These are phyloP conservation scores for Gari tellinella DNA, from an alignment of 2,888 invertebrate species.

Conservation along the genomic window DNA sequence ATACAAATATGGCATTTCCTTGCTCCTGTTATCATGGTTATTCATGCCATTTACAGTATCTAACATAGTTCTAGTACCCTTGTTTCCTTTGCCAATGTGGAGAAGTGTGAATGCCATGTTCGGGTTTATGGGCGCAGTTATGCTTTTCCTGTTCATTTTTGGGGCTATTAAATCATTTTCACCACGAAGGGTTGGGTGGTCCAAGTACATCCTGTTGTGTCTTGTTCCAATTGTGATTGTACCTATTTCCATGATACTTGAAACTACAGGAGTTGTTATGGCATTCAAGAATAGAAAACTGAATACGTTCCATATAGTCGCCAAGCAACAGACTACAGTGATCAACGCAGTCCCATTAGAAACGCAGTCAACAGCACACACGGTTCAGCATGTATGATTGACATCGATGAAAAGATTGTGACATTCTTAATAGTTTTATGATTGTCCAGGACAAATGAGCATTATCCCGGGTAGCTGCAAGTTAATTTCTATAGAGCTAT, in stretches of 20 bases:
- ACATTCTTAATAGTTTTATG: too few relatives aligned
- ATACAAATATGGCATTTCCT: slow-evolving; percentile 70
- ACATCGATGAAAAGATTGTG: too few relatives aligned
- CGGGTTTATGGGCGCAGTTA: slow-evolving; percentile 67
- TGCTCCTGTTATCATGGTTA: slow-evolving; percentile 71
- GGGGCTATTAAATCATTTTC: slow-evolving; percentile 75
- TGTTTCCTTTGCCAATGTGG: slow-evolving; percentile 71
- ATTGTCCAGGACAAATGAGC: too few relatives aligned
- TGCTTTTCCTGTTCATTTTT: slow-evolving; percentile 72
- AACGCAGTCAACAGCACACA: slow-evolving; percentile 30
- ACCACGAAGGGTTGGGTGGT: slow-evolving; percentile 61
- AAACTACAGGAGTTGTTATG: slow-evolving; percentile 67
- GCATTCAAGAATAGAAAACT: slow-evolving; percentile 62
- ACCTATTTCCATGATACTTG: slow-evolving; percentile 66
- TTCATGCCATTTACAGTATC: slow-evolving; percentile 72
- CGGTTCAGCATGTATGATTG: slow-evolving; percentile 44
- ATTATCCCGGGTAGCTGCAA: too few relatives aligned
- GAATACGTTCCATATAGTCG: slow-evolving; percentile 71
- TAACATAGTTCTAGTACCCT: slow-evolving; percentile 64
- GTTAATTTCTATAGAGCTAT: too few relatives aligned
- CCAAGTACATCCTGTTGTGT: slow-evolving; percentile 62
- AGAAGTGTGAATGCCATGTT: slow-evolving; percentile 57
- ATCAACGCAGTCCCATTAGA: slow-evolving; percentile 19
- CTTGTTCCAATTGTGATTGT: slow-evolving; percentile 60
- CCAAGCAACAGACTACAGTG: slow-evolving; percentile 60